Evolutionary conservation across 2,113 vertebrate genomes (phyloP).

Genomic region (Bucco capensis): DNA sequence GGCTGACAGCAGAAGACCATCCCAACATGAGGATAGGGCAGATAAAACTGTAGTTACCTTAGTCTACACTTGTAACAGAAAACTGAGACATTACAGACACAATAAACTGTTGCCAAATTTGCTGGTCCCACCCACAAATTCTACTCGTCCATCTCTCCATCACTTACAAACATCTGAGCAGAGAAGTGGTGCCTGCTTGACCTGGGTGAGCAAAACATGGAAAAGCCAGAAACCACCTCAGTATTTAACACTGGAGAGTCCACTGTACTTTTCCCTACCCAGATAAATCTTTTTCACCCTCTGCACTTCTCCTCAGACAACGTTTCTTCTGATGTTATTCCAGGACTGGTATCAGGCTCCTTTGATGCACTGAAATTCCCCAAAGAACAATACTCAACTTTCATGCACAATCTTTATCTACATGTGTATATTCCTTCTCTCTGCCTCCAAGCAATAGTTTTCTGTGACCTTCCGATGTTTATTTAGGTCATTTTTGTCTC

Average conservation of each 20-base stretch:
- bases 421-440: constrained; percentile 5
- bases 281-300: neutral
- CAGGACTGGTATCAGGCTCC: neutral
- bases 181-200: neutral
- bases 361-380: constrained; percentile 22
- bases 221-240: neutral
- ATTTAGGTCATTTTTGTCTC: constrained; percentile 45
- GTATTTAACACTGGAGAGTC: neutral
- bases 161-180: neutral
- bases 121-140: neutral
- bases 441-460: constrained; percentile 12
- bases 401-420: neutral
- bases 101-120: neutral
- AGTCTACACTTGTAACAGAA: neutral
- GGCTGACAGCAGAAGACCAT: rapidly evolving
- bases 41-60: neutral
- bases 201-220: neutral
- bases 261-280: neutral
- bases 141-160: neutral
- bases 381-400: constrained; percentile 15
- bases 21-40: neutral
- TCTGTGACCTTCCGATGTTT: constrained; percentile 18
- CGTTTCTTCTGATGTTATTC: neutral
- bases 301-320: neutral
- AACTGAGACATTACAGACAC: neutral